Evolutionary conservation across 2,113 vertebrate genomes (phyloP).

Genomic region (Thinocorus orbignyianus): DNA sequence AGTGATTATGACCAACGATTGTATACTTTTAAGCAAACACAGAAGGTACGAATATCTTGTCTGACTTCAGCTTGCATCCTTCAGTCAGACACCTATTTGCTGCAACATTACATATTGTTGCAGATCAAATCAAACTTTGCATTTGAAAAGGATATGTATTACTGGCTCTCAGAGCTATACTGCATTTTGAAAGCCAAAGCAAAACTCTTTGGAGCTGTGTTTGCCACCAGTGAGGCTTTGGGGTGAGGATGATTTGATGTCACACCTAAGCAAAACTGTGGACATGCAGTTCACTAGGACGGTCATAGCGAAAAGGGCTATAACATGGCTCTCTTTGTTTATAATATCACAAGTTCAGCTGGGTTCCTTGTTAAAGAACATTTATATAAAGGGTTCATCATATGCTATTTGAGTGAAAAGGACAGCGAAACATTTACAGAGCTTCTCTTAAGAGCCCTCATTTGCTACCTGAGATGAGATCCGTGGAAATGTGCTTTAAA

Average conservation of each 20-base stretch:
- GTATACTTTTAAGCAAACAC: background rate
- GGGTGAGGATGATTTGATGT: background rate
- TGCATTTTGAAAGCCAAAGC: background rate
- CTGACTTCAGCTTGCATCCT: background rate
- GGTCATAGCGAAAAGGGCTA: background rate
- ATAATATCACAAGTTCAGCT: background rate
- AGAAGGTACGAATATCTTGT: rapidly evolving
- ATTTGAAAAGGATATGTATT: background rate
- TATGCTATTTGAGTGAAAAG: background rate
- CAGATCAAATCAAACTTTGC: background rate
- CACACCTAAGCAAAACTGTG: background rate
- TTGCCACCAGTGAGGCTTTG: background rate
- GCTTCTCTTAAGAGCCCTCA: background rate
- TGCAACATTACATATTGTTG: background rate
- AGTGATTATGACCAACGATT: background rate
- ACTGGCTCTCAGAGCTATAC: background rate
- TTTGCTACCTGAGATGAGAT: background rate
- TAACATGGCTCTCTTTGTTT: background rate
- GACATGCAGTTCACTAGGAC: background rate
- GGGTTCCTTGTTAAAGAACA: background rate
- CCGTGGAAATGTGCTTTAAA: background rate
- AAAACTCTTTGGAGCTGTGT: background rate
- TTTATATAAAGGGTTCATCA: background rate
- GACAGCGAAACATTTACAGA: background rate
- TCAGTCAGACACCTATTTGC: background rate